Evolutionary conservation across 1,140 invertebrate species (phyloP).

Genomic region (Luehdorfia chinensis): DNA sequence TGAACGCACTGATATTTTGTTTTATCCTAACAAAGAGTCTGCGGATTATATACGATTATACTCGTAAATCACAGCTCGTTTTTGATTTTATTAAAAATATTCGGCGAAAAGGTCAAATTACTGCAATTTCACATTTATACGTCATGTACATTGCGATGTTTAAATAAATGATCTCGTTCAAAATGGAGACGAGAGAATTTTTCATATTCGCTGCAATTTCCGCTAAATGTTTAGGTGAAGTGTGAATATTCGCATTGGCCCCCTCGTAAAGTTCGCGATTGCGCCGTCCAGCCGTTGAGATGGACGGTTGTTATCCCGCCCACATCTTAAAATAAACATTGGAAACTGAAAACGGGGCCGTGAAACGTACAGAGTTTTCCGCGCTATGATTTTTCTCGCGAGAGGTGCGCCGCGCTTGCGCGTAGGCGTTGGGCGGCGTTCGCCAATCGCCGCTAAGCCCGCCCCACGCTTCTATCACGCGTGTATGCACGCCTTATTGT

Average conservation of each 20-base stretch:
- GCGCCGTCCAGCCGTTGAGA: conserved; percentile 31
- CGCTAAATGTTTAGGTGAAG: conserved; percentile 10
- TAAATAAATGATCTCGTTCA: too few species aligned
- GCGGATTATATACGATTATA: too few species aligned
- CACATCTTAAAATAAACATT: conserved; percentile 53
- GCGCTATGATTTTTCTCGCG: conserved; percentile 61
- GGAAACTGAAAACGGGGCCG: conserved; percentile 38
- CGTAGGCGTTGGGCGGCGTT: conserved; percentile 64
- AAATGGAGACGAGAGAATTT: too few species aligned
- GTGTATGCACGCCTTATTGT: conserved; percentile 43
- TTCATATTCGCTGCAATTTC: too few species aligned
- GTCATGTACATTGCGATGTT: background rate
- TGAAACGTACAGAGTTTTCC: conserved; percentile 48
- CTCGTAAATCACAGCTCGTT: too few species aligned
- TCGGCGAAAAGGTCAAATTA: too few species aligned
- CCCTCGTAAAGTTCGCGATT: conserved; percentile 41
- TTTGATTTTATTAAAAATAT: too few species aligned
- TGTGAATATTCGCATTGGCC: conserved; percentile 17
- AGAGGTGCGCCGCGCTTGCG: conserved; percentile 41
- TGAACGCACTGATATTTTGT: conserved; percentile 36
- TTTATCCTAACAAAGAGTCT: conserved; percentile 30
- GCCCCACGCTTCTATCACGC: conserved; percentile 40
- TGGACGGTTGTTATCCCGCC: conserved; percentile 39
- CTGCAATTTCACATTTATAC: too few species aligned
- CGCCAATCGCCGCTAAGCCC: conserved; percentile 46